Percentiles rank a stretch among this genome's conserved stretches.
Evolutionary conservation across 2,113 vertebrate genomes (phyloP).

Genomic region (Struthidea cinerea): DNA sequence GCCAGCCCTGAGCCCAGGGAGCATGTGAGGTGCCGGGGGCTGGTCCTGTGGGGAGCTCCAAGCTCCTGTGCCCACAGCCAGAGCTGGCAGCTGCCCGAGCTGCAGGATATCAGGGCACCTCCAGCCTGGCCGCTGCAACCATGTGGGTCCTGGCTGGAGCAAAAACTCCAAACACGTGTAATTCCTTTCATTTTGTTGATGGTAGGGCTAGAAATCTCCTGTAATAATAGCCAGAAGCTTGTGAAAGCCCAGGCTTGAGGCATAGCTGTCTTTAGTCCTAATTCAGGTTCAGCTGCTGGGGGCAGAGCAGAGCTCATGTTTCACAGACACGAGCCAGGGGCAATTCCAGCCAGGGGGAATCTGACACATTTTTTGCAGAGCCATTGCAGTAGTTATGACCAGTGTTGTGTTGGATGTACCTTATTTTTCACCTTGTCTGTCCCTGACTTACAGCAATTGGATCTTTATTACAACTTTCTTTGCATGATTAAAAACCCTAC

Average conservation of each 20-base stretch:
- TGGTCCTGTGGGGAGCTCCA: not conserved
- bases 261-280: not conserved
- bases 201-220: not conserved
- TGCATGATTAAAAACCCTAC: not conserved
- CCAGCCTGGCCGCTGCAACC: rapidly evolving
- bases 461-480: not conserved
- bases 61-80: not conserved
- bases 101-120: not conserved
- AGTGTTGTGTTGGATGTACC: not conserved
- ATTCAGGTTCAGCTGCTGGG: not conserved
- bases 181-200: not conserved
- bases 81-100: rapidly evolving
- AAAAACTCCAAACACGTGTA: not conserved
- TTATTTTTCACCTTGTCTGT: not conserved
- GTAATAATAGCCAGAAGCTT: rapidly evolving
- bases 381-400: not conserved
- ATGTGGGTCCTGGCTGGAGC: not conserved
- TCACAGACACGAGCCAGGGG: not conserved
- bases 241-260: not conserved
- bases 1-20: not conserved
- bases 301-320: not conserved
- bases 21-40: rapidly evolving
- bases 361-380: not conserved
- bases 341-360: not conserved
- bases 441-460: not conserved